Percentiles rank a stretch among this genome's conserved stretches.
Evolutionary conservation across 1,140 invertebrate species (phyloP).

Genomic region (Nixonia krombeini): DNA sequence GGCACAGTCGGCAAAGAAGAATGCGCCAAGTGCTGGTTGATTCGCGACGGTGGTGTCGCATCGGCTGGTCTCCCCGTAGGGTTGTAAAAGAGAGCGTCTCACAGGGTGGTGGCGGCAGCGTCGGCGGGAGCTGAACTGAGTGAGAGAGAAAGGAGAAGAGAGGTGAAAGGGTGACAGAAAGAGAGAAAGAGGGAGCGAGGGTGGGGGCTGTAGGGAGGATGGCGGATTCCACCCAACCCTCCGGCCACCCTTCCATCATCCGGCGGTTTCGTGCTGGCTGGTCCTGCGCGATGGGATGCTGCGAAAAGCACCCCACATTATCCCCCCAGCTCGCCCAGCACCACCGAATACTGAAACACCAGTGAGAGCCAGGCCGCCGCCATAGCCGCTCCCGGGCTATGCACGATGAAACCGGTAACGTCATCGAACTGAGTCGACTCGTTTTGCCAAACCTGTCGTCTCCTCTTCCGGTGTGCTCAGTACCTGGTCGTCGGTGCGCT

Average conservation of each 20-base stretch:
- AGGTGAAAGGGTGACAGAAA: neutral
- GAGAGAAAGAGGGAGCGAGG: slow-evolving; percentile 1
- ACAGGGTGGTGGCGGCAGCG: slow-evolving; percentile 2
- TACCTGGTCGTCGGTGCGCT: neutral
- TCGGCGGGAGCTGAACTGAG: slow-evolving; percentile 3
- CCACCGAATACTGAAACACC: slow-evolving; percentile 50
- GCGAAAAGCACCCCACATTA: slow-evolving; percentile 42
- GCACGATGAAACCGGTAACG: slow-evolving; percentile 28
- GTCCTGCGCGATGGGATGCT: slow-evolving; percentile 67
- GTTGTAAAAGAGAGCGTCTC: neutral
- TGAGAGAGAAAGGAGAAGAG: neutral
- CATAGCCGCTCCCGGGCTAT: slow-evolving; percentile 65
- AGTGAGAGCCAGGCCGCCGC: slow-evolving; percentile 69
- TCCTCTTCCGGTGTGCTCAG: neutral
- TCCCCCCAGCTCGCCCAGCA: slow-evolving; percentile 21
- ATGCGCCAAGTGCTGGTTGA: neutral
- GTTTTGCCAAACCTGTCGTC: neutral
- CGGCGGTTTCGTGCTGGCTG: slow-evolving; percentile 46
- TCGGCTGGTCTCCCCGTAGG: slow-evolving; percentile 15
- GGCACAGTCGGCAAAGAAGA: slow-evolving; percentile 21
- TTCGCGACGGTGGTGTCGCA: slow-evolving; percentile 16
- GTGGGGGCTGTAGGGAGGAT: neutral
- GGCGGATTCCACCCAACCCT: slow-evolving; percentile 20
- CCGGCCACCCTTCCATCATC: slow-evolving; percentile 46
- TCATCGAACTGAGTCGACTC: slow-evolving; percentile 16